These are phyloP conservation scores for Caenorhabditis sp. DNA, from an alignment of 2,888 invertebrate genomes.

Conservation along the genomic window DNA sequence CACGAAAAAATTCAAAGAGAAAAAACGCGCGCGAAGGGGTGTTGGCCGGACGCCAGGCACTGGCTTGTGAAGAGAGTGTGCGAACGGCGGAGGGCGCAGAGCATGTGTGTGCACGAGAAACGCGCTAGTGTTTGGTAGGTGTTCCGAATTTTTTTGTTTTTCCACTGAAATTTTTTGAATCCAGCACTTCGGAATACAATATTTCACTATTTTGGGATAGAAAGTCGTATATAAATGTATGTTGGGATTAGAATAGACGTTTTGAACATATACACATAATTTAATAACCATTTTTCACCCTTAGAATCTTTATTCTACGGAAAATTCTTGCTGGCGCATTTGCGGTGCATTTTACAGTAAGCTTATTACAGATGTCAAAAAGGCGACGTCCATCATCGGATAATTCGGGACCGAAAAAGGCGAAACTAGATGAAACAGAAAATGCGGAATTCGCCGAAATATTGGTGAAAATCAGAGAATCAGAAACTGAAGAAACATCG, in stretches of 20 bases:
- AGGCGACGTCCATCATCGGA: neutral
- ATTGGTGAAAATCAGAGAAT: slow-evolving; percentile 11
- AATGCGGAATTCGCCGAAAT: slow-evolving; percentile 18
- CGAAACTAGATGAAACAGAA: slow-evolving; percentile 4
- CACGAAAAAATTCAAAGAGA: slow-evolving; percentile 8
- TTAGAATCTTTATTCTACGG: too few relatives aligned
- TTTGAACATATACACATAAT: too few relatives aligned
- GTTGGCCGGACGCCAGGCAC: slow-evolving; percentile 42
- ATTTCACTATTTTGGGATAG: too few relatives aligned
- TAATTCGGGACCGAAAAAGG: neutral
- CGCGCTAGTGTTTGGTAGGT: slow-evolving; percentile 14
- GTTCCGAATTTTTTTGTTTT: neutral
- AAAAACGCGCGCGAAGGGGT: slow-evolving; percentile 41
- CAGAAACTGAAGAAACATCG: slow-evolving; percentile 14
- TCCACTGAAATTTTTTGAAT: neutral
- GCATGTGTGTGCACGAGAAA: slow-evolving; percentile 20
- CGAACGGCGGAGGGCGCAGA: slow-evolving; percentile 13
- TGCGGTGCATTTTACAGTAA: neutral
- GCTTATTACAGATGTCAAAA: neutral
- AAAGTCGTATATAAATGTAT: too few relatives aligned
- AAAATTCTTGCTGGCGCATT: neutral
- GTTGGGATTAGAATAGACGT: too few relatives aligned
- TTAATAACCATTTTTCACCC: too few relatives aligned
- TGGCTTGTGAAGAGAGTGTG: slow-evolving; percentile 8
- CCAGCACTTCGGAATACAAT: too few relatives aligned